Base-by-base conservation (phyloP, 92 coral and sea anemone species). In the Desmophyllum pertusum region DNA sequence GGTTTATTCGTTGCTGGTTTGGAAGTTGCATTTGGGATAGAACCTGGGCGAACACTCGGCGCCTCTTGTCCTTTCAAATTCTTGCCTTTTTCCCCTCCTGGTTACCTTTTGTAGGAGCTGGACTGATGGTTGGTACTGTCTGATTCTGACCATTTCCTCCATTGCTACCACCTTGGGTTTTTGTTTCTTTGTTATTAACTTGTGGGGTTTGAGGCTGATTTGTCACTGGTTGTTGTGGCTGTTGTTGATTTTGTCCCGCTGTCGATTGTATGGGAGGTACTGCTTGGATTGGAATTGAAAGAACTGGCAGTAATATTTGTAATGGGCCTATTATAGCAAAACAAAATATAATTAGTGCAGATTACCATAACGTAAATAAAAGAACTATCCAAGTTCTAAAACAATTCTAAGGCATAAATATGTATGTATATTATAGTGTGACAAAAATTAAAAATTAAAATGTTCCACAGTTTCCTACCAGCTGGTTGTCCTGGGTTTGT, bases 221-320 rank as follows among this genome's bases (percentile, higher is more conserved):
- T 59, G 31, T 15, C 8, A 8, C 65, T 25, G 23, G 72, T 1
- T 35, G 46, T 39, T 45, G 75, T n/a, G 23, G 72, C 3, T 35
- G 46, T 39, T 45, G 75, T n/a, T 43, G 80, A 38, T 42, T 42
- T 79, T 42, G 59, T 19, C 41, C 68, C 5, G 59, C 55, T 17
- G 71, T n/a, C 29, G 79, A 1, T 21, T 41, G 59, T 6, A 82
- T 18, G 1, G 74, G 19, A 64, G 83, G 13, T 25, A 79, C 35
- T 1, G 78, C 29, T 57, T 82, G 78, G 13, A 53, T 61, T 14
- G 71, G 70, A 57, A 82, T 37, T 51, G 86, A 62, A 72, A 82
- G 42, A 23, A 71, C 86, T 29, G 79, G 70, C 30, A 81, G 41
- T 37, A 71, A 27, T 42, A 73, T 62, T 59, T 72, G 70, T 3